These are phyloP conservation scores for Spodoptera picta DNA, from an alignment of 2,888 invertebrate genomes.

Conservation along the genomic window DNA sequence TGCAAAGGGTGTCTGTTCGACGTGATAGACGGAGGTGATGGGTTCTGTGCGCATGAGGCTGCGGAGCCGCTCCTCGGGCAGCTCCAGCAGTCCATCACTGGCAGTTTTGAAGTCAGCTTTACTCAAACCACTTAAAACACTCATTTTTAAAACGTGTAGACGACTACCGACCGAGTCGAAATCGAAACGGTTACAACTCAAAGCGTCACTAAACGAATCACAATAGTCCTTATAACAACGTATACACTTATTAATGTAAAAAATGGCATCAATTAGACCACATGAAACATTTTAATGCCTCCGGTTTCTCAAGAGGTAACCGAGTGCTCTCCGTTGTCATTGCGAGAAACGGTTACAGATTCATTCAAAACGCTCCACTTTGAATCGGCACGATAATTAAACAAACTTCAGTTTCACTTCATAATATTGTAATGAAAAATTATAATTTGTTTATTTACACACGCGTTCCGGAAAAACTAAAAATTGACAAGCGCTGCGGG, in stretches of 20 bases:
- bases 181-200: conserved; percentile 69
- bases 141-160: conserved; percentile 86
- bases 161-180: conserved; percentile 82
- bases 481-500: conserved; percentile 84
- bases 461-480: conserved; percentile 85
- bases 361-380: conserved; percentile 82
- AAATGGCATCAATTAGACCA: conserved; percentile 83
- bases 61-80: conserved; percentile 91
- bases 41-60: conserved; percentile 92
- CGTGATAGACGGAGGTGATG: conserved; percentile 93
- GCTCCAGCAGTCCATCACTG: conserved; percentile 92
- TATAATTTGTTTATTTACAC: conserved; percentile 87
- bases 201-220: conserved; percentile 85
- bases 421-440: conserved; percentile 82
- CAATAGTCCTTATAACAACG: conserved; percentile 85
- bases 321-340: conserved; percentile 87
- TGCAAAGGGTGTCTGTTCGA: conserved; percentile 95
- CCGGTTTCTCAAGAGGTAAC: conserved; percentile 87
- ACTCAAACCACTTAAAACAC: conserved; percentile 87
- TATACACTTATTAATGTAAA: conserved; percentile 85
- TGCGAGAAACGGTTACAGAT: conserved; percentile 87
- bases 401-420: conserved; percentile 86
- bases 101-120: conserved; percentile 89
- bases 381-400: conserved; percentile 79
- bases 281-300: conserved; percentile 88